These are phyloP conservation scores for Eolophus roseicapilla DNA, from an alignment of 2,113 vertebrate genomes.

Conservation along the genomic window DNA sequence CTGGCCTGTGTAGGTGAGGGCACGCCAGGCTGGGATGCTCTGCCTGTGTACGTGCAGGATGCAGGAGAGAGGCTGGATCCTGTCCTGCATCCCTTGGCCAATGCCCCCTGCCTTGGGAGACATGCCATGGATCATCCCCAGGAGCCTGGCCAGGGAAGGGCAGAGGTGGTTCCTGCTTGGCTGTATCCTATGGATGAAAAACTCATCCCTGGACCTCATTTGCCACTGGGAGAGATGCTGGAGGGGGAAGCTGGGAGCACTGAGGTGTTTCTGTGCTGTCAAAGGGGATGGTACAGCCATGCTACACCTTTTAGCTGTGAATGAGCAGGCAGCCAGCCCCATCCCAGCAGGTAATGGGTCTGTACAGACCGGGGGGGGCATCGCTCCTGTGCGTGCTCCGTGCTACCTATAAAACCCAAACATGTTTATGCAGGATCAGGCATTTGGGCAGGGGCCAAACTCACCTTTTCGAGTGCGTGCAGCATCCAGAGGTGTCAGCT, in stretches of 20 bases:
- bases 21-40: not conserved
- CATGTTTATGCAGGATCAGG: rapidly evolving
- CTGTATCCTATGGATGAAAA: not conserved
- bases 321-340: not conserved
- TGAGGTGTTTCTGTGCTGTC: rapidly evolving
- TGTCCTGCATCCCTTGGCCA: rapidly evolving
- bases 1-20: too few relatives aligned
- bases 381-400: rapidly evolving
- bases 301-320: rapidly evolving
- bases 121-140: not conserved
- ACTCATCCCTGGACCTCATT: not conserved
- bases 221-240: rapidly evolving
- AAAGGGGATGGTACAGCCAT: rapidly evolving
- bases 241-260: not conserved
- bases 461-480: rapidly evolving
- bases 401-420: rapidly evolving
- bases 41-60: not conserved
- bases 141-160: not conserved
- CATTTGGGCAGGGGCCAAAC: not conserved
- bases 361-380: rapidly evolving
- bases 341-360: not conserved
- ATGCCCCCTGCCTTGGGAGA: not conserved
- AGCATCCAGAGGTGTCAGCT: not conserved
- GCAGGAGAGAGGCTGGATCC: not conserved
- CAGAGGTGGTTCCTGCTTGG: not conserved